phyloP scores from a whole-genome alignment of 2,113 vertebrate species.

The Phycodurus eques region DNA sequence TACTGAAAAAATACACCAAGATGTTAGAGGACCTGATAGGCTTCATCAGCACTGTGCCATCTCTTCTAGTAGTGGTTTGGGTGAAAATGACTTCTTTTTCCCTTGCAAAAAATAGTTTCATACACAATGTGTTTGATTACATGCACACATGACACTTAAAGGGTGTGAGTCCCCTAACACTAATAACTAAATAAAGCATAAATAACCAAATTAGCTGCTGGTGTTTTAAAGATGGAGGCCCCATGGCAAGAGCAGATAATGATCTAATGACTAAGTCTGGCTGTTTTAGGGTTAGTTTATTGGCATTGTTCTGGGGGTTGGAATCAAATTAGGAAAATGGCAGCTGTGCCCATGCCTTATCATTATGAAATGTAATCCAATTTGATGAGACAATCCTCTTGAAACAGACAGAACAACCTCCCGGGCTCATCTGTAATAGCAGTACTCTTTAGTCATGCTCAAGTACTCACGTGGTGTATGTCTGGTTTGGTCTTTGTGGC shows the following conservation, averaged over 20 bases:
- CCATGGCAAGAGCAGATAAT: slow-evolving; percentile 46
- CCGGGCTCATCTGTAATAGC: slow-evolving; percentile 32
- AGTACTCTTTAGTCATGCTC: slow-evolving; percentile 32
- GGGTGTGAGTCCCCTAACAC: slow-evolving; percentile 21
- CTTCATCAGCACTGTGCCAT: no score
- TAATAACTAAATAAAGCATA: slow-evolving; percentile 27
- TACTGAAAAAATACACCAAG: no score
- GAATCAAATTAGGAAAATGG: slow-evolving; percentile 72
- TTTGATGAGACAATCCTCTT: slow-evolving; percentile 62
- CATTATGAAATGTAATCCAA: slow-evolving; percentile 71
- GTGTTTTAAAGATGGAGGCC: slow-evolving; percentile 18
- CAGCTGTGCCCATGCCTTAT: slow-evolving; percentile 69
- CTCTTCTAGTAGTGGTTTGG: no score
- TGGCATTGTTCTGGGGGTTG: slow-evolving; percentile 60
- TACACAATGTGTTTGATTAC: slow-evolving; percentile 1
- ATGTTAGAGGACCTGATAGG: no score
- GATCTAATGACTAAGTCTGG: slow-evolving; percentile 59
- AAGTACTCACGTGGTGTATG: slow-evolving; percentile 22
- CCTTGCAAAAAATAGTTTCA: no score
- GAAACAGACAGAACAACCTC: slow-evolving; percentile 57
- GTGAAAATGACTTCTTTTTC: no score
- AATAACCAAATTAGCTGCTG: slow-evolving; percentile 43
- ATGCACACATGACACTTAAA: slow-evolving; percentile 2
- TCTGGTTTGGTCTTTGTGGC: slow-evolving; percentile 17
- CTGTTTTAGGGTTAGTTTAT: slow-evolving; percentile 66